Evolutionary conservation across 2,797 vertebrate species (phyloP).

Genomic region (Pangasius macronema): DNA sequence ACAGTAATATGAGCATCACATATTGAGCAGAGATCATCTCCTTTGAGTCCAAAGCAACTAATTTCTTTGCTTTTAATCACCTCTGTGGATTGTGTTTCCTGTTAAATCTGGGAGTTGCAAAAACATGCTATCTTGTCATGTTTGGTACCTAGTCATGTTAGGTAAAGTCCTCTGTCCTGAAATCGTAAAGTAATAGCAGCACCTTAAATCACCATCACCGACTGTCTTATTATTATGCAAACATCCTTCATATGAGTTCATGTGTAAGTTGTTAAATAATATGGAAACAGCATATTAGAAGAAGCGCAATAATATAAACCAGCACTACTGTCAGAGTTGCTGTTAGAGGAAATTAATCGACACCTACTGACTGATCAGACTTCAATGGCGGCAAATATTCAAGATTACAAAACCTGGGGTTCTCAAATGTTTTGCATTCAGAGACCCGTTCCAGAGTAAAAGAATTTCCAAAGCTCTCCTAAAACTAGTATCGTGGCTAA

Average conservation of each 20-base stretch:
- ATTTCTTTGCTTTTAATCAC: background rate
- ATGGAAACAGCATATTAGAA: background rate
- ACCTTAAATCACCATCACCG: background rate
- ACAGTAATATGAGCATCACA: background rate
- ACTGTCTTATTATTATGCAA: background rate
- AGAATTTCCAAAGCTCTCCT: background rate
- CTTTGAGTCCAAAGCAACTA: background rate
- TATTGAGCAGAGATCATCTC: background rate
- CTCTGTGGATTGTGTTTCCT: background rate
- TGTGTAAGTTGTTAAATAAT: background rate
- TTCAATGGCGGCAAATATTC: background rate
- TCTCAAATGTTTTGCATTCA: background rate
- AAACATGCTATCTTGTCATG: background rate
- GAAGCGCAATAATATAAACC: background rate
- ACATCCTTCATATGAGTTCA: background rate
- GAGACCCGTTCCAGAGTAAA: background rate
- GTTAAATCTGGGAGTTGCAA: background rate
- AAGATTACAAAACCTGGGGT: background rate
- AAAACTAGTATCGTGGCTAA: too few relatives aligned
- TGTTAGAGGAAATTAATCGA: background rate
- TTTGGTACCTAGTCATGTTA: background rate
- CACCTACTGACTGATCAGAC: background rate
- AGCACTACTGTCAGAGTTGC: background rate
- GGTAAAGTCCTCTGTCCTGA: background rate
- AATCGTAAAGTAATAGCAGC: background rate